Conservation (phyloP, 2,888 invertebrate genomes). For the Drosophila kokeensis region DNA sequence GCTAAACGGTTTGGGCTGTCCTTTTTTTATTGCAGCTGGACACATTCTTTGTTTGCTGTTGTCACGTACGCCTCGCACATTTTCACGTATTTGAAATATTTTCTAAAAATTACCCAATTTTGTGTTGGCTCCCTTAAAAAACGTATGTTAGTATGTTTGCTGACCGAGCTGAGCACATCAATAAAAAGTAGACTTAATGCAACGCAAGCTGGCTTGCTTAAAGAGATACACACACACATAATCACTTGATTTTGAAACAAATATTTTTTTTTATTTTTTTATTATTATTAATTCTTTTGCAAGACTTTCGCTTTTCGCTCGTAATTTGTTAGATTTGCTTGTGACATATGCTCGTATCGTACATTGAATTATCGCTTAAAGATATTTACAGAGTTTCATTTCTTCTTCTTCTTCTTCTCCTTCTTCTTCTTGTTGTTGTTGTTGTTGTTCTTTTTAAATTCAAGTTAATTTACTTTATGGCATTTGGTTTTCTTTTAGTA, state of each 20-base stretch:
- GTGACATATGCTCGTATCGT: conserved; percentile 64
- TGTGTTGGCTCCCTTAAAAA: conserved; percentile 42
- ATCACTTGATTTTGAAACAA: conserved; percentile 73
- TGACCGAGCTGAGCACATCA: not conserved
- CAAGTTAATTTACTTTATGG: conserved; percentile 79
- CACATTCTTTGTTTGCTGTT: conserved; percentile 48
- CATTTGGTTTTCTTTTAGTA: conserved; percentile 65
- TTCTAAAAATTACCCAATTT: conserved; percentile 80
- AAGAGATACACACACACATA: conserved; percentile 2
- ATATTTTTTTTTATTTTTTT: conserved; percentile 50
- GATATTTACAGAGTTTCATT: conserved; percentile 72
- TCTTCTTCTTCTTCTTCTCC: conserved; percentile 21
- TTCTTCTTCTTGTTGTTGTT: conserved; percentile 9
- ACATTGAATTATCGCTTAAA: conserved; percentile 70
- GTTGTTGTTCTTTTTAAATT: conserved; percentile 54
- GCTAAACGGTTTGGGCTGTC: conserved; percentile 62
- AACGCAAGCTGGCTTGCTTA: not conserved
- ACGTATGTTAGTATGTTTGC: conserved; percentile 9
- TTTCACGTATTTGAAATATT: conserved; percentile 79
- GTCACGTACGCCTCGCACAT: conserved; percentile 74
- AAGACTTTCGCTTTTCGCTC: conserved; percentile 52
- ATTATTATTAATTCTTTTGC: conserved; percentile 69
- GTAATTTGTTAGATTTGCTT: conserved; percentile 62
- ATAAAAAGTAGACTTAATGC: conserved; percentile 17
- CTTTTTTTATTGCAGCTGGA: conserved; percentile 46